Conservation (phyloP, 2,797 vertebrate species). For the Anguilla megastoma region DNA sequence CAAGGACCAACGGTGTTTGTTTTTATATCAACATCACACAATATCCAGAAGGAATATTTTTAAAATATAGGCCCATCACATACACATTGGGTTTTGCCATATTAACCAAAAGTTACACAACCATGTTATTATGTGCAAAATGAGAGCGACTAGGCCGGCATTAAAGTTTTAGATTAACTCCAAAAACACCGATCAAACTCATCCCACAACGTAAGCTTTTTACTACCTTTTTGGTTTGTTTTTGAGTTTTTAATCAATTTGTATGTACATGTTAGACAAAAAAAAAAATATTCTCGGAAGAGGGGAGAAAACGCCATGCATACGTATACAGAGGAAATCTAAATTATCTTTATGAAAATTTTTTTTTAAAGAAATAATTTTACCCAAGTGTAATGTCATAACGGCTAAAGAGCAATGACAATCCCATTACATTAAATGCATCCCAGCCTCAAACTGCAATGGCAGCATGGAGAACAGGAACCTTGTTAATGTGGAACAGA, state of each 20-base stretch:
- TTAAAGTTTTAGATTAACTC: not conserved
- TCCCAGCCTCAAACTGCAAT: conserved; percentile 35
- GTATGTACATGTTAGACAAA: not conserved
- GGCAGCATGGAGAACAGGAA: conserved; percentile 45
- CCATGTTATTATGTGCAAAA: not conserved
- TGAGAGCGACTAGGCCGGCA: not conserved
- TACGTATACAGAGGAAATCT: not conserved
- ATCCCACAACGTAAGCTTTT: not conserved
- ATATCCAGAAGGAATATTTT: not conserved
- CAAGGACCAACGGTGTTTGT: not conserved
- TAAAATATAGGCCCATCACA: not conserved
- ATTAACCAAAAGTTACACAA: not conserved
- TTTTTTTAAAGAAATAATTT: not conserved
- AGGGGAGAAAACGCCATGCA: not conserved
- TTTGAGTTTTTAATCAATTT: not conserved
- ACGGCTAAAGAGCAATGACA: not conserved
- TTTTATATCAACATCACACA: not conserved
- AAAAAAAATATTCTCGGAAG: not conserved
- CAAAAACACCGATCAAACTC: not conserved
- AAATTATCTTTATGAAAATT: not conserved
- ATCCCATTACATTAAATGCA: not conserved
- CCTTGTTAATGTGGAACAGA: conserved; percentile 54
- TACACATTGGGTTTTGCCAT: not conserved
- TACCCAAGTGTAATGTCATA: not conserved
- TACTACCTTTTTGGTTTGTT: not conserved